Evolutionary conservation across 1,140 invertebrate species (phyloP), one percentile per base, ranked within the genome.

Genomic region (Rhagoletis pomonella): DNA sequence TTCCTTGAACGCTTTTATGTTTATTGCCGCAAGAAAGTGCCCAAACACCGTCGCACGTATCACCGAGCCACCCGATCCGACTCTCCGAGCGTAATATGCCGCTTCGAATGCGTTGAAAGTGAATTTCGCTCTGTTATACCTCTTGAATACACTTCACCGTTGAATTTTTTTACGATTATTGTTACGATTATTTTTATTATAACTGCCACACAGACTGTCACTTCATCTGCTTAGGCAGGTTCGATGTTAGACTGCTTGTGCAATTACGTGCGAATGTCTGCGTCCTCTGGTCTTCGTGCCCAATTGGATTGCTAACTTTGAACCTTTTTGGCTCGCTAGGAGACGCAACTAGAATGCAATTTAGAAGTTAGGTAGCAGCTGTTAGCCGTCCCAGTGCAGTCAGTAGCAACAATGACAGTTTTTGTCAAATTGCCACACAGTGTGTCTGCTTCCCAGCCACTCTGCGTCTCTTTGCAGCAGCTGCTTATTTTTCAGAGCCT

Each of bases 141-240:
- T 17, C 1, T 42, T 73, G 14, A 47, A 9, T 29, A 50, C 29
- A 58, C 59, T 62, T 60, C 14, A 44, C 4, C 55, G 12, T 50
- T 7, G 19, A 55, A 85, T 90, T 89, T 89, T 89, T 91, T 91
- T 90, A 91, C 91, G 91, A 91, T 91, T 91, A 92, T 91, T 90
- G 88, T 91, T 92, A 91, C 91, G 90, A 90, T 91, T 90, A 90
- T 91, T 90, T 90, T 91, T 86, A 90, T 89, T 87, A 89, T 87
- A 90, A 89, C 89, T 90, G 90, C 90, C 90, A 50, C 60, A 62
- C 17, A 9, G 12, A 4, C n/a, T 17, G n/a, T 14, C n/a, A 19
- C 17, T 55, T 81, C 47, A 81, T 3, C 17, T 81, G 17, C n/a
- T 65, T 44, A 50, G 64, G 64, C 44, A 50, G 55, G 19, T 84